A percentile compares a stretch with the other conserved stretches of the same genome.
Conservation (phyloP, 2,888 invertebrate species). For the Ophion ventricosus region DNA sequence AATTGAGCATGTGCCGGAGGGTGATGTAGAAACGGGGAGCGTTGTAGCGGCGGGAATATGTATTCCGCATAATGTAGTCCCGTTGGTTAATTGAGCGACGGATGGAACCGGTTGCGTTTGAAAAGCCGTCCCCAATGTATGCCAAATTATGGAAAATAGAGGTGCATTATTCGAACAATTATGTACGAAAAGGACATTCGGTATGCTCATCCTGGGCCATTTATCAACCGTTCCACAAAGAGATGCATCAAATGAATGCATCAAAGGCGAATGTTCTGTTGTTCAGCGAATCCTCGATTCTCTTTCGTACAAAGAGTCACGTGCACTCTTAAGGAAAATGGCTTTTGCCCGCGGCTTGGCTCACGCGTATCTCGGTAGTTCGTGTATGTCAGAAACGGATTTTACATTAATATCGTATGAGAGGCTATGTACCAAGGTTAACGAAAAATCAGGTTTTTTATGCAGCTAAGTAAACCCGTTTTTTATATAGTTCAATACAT, state of each 20-base stretch:
- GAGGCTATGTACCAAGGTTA: background rate
- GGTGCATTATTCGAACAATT: background rate
- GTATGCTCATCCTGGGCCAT: background rate
- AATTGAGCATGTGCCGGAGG: slow-evolving; percentile 42
- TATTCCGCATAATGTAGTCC: background rate
- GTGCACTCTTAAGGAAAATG: background rate
- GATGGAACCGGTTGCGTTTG: slow-evolving; percentile 42
- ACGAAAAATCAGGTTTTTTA: background rate
- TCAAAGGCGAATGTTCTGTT: background rate
- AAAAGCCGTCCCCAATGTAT: slow-evolving; percentile 12
- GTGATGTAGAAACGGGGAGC: slow-evolving; percentile 19
- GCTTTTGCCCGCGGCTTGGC: background rate
- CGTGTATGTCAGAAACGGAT: too few relatives aligned
- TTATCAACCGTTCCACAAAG: background rate
- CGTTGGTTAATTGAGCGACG: slow-evolving; percentile 55
- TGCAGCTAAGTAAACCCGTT: background rate
- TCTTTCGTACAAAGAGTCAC: background rate
- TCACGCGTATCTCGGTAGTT: background rate
- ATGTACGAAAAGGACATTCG: background rate
- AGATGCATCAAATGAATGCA: background rate
- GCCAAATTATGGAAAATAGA: slow-evolving; percentile 20
- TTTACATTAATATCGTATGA: background rate
- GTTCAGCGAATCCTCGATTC: background rate
- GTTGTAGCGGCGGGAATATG: slow-evolving; percentile 12
- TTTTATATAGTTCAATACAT: too few relatives aligned